Percentiles rank a stretch among this genome's conserved stretches.
phyloP scores from a whole-genome alignment of 2,797 vertebrate genomes.

The Galago senegalensis region DNA sequence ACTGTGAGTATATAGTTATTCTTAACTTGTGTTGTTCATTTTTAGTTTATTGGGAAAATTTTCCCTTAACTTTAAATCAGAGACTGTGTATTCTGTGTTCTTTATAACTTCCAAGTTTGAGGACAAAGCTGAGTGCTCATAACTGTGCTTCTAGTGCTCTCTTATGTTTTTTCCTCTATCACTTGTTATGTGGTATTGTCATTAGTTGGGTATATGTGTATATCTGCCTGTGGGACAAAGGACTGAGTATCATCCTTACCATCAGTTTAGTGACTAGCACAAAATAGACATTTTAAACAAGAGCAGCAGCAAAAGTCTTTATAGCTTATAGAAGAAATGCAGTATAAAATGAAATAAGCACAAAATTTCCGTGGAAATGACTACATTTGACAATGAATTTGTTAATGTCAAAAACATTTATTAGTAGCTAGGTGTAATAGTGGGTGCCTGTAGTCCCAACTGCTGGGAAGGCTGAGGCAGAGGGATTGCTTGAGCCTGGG shows the following conservation, averaged over 20 bases:
- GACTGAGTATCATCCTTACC: not conserved
- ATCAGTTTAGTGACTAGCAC: not conserved
- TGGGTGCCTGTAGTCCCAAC: not conserved
- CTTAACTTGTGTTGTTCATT: constrained; percentile 44
- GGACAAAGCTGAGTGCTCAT: not conserved
- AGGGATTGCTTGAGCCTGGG: not conserved
- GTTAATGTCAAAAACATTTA: not conserved
- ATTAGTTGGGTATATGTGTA: not conserved
- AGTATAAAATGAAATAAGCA: not conserved
- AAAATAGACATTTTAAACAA: not conserved
- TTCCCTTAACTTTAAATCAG: constrained; percentile 32
- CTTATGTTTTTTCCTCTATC: not conserved
- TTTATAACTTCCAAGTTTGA: not conserved
- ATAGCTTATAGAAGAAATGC: not conserved
- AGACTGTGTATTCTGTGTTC: not conserved
- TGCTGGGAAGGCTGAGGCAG: not conserved
- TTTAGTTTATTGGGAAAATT: constrained; percentile 27
- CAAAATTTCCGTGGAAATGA: not conserved
- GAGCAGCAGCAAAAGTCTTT: not conserved
- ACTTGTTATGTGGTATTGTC: not conserved
- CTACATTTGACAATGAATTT: not conserved
- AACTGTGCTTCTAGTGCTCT: not conserved
- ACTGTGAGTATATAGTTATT: constrained; percentile 32
- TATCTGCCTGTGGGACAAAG: not conserved
- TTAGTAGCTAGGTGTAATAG: too few relatives aligned